Conservation (phyloP, 2,888 invertebrate species). For the Diploptera punctata region DNA sequence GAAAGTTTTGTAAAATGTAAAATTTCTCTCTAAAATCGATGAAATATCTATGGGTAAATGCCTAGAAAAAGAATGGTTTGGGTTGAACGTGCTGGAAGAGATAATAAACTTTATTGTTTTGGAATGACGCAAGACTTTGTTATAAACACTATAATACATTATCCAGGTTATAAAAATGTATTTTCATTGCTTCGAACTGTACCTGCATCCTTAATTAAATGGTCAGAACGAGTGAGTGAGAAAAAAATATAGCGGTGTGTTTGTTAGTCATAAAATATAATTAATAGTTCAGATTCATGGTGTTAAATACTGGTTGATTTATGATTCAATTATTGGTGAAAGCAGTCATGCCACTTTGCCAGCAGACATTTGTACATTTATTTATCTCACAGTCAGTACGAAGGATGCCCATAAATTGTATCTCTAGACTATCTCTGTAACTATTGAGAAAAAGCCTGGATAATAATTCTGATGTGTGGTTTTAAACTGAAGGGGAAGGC, state of each 20-base stretch:
- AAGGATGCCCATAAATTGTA: background rate
- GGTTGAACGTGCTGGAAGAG: no score
- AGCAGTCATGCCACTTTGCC: background rate
- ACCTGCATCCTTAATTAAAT: background rate
- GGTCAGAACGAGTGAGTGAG: background rate
- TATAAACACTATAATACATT: no score
- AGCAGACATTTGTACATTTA: background rate
- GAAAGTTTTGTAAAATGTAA: no score
- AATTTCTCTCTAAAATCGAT: no score
- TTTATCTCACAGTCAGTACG: constrained; percentile 15
- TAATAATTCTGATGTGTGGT: constrained; percentile 1
- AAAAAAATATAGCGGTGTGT: background rate
- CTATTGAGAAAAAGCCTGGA: constrained; percentile 2
- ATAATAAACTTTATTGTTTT: no score
- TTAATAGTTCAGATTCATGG: background rate
- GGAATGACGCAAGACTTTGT: no score
- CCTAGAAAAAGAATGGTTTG: no score
- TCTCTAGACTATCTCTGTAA: constrained; percentile 6
- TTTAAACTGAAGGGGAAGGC: no score
- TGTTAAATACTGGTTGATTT: constrained; percentile 16
- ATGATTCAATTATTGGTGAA: constrained; percentile 29
- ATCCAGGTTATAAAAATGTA: no score
- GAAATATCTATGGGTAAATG: no score
- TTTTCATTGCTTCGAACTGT: background rate
- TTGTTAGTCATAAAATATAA: constrained; percentile 6